These are phyloP conservation scores for Mus spicilegus DNA, from an alignment of 2,113 vertebrate genomes.

Conservation along the genomic window DNA sequence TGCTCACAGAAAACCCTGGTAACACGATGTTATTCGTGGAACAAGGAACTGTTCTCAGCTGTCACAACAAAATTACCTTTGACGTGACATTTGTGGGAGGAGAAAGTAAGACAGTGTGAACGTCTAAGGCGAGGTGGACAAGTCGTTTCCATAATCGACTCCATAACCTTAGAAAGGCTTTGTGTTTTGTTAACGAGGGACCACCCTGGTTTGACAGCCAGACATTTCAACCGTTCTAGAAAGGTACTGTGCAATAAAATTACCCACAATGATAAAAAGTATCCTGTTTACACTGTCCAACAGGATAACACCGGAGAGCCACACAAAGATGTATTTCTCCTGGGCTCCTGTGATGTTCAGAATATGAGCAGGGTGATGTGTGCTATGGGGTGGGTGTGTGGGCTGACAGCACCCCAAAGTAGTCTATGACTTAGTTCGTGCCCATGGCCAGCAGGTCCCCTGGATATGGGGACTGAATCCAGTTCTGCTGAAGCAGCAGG, in stretches of 20 bases:
- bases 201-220: neutral
- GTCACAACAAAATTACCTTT: neutral
- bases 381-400: conserved; percentile 88
- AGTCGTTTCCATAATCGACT: neutral
- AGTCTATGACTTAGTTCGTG: neutral
- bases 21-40: conserved; percentile 9
- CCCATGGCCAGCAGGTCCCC: neutral
- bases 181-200: neutral
- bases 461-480: neutral
- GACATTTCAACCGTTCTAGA: neutral
- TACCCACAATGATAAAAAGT: neutral
- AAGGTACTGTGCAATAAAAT: neutral
- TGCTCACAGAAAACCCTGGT: neutral
- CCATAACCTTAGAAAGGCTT: neutral
- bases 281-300: neutral
- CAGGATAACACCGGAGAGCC: neutral
- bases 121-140: neutral
- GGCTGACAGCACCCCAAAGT: neutral
- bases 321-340: conserved; percentile 96
- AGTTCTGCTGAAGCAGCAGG: neutral
- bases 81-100: conserved; percentile 33
- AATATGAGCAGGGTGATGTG: conserved; percentile 91
- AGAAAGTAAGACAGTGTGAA: conserved; percentile 20
- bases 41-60: neutral
- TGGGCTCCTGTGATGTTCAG: conserved; percentile 96